Evolutionary conservation across 2,888 invertebrate genomes (phyloP).

Genomic region (Orgyia antiqua): DNA sequence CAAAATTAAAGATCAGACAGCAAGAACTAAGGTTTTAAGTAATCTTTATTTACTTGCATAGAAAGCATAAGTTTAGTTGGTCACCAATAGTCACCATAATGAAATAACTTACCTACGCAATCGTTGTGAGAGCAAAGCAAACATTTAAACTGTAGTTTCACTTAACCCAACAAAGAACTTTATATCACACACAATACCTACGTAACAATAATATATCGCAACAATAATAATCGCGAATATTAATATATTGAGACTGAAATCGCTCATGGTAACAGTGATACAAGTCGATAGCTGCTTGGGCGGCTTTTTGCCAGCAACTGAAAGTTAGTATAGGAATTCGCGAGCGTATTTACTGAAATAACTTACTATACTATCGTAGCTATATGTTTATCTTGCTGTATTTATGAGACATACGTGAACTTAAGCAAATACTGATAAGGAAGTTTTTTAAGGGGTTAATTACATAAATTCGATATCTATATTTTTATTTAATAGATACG

Average conservation of each 20-base stretch:
- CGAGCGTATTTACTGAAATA: conserved; percentile 32
- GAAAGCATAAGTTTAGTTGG: conserved; percentile 26
- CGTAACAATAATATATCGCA: conserved; percentile 36
- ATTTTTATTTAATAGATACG: too few species aligned
- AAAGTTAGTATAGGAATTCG: conserved; percentile 40
- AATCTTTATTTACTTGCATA: conserved; percentile 10
- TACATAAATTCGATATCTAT: too few species aligned
- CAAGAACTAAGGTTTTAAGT: too few species aligned
- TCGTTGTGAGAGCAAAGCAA: conserved; percentile 57
- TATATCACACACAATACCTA: conserved; percentile 36
- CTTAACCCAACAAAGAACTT: conserved; percentile 44
- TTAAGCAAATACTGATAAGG: too few species aligned
- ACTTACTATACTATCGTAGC: too few species aligned
- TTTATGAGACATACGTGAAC: too few species aligned
- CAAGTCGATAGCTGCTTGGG: conserved; percentile 24
- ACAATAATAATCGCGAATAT: conserved; percentile 27
- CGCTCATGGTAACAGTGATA: conserved; percentile 23
- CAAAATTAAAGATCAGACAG: too few species aligned
- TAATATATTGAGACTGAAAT: conserved; percentile 22
- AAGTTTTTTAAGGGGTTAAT: too few species aligned
- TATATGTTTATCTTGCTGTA: too few species aligned
- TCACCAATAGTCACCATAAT: too few species aligned
- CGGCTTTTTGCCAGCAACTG: conserved; percentile 49
- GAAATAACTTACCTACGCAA: conserved; percentile 59
- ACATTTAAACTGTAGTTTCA: conserved; percentile 60